Conservation (phyloP, 2,888 invertebrate species). For the Priocnemis perturbator region DNA sequence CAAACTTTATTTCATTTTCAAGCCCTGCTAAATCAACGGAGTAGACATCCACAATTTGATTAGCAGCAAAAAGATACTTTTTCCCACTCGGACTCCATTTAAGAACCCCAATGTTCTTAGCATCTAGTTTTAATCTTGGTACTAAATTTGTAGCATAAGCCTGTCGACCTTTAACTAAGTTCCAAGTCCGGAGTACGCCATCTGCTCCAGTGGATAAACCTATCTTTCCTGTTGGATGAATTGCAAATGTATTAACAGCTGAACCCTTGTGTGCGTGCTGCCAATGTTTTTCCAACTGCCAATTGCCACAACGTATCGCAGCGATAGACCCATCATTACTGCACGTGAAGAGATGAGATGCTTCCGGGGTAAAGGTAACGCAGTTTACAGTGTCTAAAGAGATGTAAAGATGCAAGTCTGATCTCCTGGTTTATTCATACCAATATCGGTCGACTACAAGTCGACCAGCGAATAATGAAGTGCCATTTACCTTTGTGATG, state of each 20-base stretch:
- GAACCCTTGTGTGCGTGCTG: slow-evolving; percentile 88
- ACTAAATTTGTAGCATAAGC: slow-evolving; percentile 93
- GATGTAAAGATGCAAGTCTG: neutral
- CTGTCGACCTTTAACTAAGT: slow-evolving; percentile 92
- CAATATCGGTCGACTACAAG: neutral
- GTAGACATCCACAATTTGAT: slow-evolving; percentile 87
- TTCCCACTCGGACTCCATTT: slow-evolving; percentile 87
- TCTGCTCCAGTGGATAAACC: slow-evolving; percentile 92
- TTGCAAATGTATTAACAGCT: slow-evolving; percentile 84
- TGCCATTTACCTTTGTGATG: slow-evolving; percentile 83
- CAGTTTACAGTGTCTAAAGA: slow-evolving; percentile 83
- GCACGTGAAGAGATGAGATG: slow-evolving; percentile 87
- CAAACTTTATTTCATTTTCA: slow-evolving; percentile 81
- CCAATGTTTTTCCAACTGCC: slow-evolving; percentile 91
- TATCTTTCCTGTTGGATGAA: slow-evolving; percentile 93
- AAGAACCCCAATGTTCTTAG: slow-evolving; percentile 65
- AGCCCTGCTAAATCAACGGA: slow-evolving; percentile 86
- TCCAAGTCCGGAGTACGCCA: slow-evolving; percentile 92
- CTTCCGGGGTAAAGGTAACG: slow-evolving; percentile 85
- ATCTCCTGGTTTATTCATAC: neutral
- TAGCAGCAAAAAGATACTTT: slow-evolving; percentile 85
- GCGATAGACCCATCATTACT: slow-evolving; percentile 91
- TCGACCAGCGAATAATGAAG: neutral
- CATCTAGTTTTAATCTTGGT: slow-evolving; percentile 66
- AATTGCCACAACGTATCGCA: slow-evolving; percentile 88